Conservation (phyloP, 1,140 invertebrate genomes). For the Drosophila elegans region DNA sequence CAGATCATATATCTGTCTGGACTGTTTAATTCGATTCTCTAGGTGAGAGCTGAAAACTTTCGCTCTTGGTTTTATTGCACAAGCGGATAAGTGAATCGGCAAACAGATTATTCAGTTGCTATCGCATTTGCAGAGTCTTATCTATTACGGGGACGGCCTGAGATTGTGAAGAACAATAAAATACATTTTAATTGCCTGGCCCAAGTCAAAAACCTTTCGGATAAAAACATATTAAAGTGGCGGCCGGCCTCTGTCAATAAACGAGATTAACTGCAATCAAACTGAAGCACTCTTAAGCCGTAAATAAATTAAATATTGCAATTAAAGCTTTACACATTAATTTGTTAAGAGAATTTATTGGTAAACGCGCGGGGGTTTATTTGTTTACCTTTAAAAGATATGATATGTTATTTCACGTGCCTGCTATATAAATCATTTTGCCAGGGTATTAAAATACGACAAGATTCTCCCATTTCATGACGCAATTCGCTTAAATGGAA, state of each 20-base stretch:
- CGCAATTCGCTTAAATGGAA: constrained; percentile 25
- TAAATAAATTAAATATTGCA: constrained; percentile 20
- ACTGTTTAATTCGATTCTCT: constrained; percentile 15
- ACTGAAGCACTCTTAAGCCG: constrained; percentile 23
- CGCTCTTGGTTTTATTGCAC: constrained; percentile 34
- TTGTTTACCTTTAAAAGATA: constrained; percentile 25
- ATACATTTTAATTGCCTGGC: constrained; percentile 22
- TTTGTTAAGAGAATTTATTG: constrained; percentile 15
- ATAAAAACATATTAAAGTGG: constrained; percentile 2
- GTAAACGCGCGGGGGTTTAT: constrained; percentile 21
- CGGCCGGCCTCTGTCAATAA: constrained; percentile 10
- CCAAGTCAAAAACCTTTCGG: constrained; percentile 32
- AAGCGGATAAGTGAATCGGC: constrained; percentile 15
- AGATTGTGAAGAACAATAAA: constrained; percentile 5
- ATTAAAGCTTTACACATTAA: constrained; percentile 8
- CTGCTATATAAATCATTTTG: constrained; percentile 11
- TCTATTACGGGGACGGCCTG: neutral
- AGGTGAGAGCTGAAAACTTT: constrained; percentile 13
- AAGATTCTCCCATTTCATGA: constrained; percentile 10
- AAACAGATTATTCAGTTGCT: constrained; percentile 13
- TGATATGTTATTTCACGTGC: constrained; percentile 4
- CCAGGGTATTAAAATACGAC: constrained; percentile 18
- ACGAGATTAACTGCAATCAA: constrained; percentile 27
- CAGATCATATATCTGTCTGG: constrained; percentile 22
- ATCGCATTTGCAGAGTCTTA: constrained; percentile 13